phyloP scores from a whole-genome alignment of 2,888 invertebrate genomes.

The Phymatocera aterrima region DNA sequence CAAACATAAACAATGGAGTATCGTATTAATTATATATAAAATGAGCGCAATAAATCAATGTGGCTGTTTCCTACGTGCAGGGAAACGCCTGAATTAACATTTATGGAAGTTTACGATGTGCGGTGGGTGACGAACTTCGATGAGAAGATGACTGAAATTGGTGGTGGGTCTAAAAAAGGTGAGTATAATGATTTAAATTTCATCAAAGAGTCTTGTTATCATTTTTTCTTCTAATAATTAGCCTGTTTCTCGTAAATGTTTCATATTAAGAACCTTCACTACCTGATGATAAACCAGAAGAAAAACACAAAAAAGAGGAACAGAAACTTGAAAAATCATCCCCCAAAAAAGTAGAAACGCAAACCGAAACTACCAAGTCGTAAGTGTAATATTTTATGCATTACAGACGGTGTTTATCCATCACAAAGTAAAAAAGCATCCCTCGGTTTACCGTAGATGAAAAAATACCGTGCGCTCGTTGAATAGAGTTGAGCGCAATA shows the following conservation, averaged over 20 bases:
- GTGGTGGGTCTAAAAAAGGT: slow-evolving; percentile 64
- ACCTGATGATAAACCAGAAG: slow-evolving; percentile 59
- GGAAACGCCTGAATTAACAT: slow-evolving; percentile 74
- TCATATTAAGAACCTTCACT: slow-evolving; percentile 57
- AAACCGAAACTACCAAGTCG: slow-evolving; percentile 63
- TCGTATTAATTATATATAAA: slow-evolving; percentile 5
- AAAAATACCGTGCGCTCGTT: too few relatives aligned
- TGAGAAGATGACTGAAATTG: slow-evolving; percentile 70
- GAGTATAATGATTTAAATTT: slow-evolving; percentile 58
- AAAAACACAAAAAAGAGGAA: slow-evolving; percentile 63
- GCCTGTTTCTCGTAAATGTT: slow-evolving; percentile 43
- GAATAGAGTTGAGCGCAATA: too few relatives aligned
- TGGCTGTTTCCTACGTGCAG: slow-evolving; percentile 64
- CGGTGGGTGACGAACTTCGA: slow-evolving; percentile 73
- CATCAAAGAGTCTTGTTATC: slow-evolving; percentile 2
- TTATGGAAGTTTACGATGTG: slow-evolving; percentile 74
- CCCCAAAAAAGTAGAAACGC: slow-evolving; percentile 61
- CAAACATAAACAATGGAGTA: background rate
- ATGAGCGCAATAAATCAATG: slow-evolving; percentile 35
- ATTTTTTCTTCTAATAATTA: slow-evolving; percentile 18
- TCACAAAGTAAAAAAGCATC: background rate
- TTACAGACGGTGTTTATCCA: background rate
- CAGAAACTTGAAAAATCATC: slow-evolving; percentile 62
- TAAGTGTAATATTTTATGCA: slow-evolving; percentile 56
- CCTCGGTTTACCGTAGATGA: background rate